Evolutionary conservation across 2,888 invertebrate genomes (phyloP).

Genomic region (Hyalella azteca): DNA sequence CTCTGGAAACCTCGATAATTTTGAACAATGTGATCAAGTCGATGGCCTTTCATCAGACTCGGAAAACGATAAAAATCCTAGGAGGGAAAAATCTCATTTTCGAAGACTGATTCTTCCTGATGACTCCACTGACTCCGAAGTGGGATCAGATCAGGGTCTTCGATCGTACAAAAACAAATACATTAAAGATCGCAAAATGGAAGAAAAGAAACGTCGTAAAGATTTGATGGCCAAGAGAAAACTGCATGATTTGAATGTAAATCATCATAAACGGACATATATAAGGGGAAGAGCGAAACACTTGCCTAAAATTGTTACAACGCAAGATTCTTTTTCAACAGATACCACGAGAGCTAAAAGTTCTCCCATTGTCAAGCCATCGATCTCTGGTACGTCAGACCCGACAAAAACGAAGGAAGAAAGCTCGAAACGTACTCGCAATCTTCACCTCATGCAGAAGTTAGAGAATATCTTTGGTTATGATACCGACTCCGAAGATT

Average conservation of each 20-base stretch:
- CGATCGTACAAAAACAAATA: not conserved
- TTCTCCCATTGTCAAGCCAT: not conserved
- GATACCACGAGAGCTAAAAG: too few relatives aligned
- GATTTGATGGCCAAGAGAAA: not conserved
- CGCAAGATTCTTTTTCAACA: too few relatives aligned
- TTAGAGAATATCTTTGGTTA: slow-evolving; percentile 15
- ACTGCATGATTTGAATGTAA: too few relatives aligned
- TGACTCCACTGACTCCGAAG: not conserved
- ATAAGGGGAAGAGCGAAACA: too few relatives aligned
- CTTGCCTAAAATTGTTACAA: too few relatives aligned
- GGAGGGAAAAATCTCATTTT: not conserved
- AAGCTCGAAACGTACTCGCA: not conserved
- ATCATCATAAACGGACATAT: too few relatives aligned
- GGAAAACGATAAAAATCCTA: not conserved
- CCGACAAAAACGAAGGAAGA: not conserved
- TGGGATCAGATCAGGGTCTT: not conserved
- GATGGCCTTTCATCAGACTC: too few relatives aligned
- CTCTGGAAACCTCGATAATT: too few relatives aligned
- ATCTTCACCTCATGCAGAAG: not conserved
- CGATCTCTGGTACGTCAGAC: too few relatives aligned
- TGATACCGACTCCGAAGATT: not conserved
- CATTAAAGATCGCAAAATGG: not conserved
- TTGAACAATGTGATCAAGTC: too few relatives aligned
- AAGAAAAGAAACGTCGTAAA: not conserved
- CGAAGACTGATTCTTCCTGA: not conserved